Evolutionary conservation across 2,797 vertebrate species (phyloP), one percentile per base, ranked within the genome.

Genomic region (Columba guinea): DNA sequence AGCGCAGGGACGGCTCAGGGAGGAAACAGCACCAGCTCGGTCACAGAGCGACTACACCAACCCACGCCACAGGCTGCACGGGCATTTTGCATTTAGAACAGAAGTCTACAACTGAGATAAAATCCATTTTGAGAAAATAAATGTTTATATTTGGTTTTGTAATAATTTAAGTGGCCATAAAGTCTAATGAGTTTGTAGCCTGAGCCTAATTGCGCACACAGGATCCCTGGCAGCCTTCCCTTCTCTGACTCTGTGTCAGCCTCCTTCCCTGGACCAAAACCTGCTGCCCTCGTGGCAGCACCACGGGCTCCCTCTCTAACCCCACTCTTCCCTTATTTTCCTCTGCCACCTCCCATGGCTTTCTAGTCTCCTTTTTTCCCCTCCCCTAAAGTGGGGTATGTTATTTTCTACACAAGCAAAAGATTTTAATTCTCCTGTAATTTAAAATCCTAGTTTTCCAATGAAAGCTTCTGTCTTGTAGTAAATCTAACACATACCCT

Each of bases 401-500:
- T 6, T 60, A 48, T 84, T 82, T 92, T 73, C 65, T 52, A 39
- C 10, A 46, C 59, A 93, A 93, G 51, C 17, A 71, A 1, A 35
- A 19, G 16, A 34, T 86, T 86, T 75, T 2, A 65, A 34, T 30
- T 59, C 19, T 65, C 16, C 27, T 84, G 9, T 65, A 71, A 51
- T 22, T 90, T 75, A 84, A 86, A 96, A 78, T 32, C 62, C 7
- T 27, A 20, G 21, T 84, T 91, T 93, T 81, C n/a, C 51, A 69
- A 76, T 69, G 15, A 51, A 87, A 88, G 19, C 30, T 79, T 69
- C 64, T 39, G 1, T 21, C 58, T 64, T 44, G 11, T 32, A 74
- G 39, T 32, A 69, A 90, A 71, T 14, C 7, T 26, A 84, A 41
- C 20, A 46, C 13, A 9, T 10, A 30, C 5, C 6, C 22, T 63